Percentiles rank a stretch among this genome's conserved stretches.
Conservation (phyloP, 1,140 invertebrate species). For the Orchesella cincta region DNA sequence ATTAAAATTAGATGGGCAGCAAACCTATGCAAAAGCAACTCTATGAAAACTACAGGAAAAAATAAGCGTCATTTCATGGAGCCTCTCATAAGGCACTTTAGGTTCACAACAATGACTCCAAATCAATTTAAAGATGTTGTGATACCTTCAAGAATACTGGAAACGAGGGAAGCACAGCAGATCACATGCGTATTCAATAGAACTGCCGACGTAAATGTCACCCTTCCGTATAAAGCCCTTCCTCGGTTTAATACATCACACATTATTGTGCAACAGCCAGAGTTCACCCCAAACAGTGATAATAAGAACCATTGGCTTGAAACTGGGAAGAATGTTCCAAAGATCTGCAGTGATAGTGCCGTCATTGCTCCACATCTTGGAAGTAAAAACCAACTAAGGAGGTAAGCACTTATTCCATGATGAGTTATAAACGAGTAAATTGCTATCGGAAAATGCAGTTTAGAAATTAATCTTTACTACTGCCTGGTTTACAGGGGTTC, state of each 20-base stretch:
- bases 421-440: no score
- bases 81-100: conserved; percentile 39
- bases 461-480: no score
- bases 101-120: conserved; percentile 36
- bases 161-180: conserved; percentile 38
- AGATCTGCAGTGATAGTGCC: neutral
- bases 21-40: conserved; percentile 31
- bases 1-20: conserved; percentile 41
- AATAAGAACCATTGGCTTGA: neutral
- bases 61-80: conserved; percentile 45
- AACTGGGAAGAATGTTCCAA: neutral
- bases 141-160: conserved; percentile 38
- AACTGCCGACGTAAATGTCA: neutral
- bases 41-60: conserved; percentile 37
- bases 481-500: neutral
- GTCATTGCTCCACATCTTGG: neutral
- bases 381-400: no score
- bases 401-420: no score
- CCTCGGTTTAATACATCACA: neutral
- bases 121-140: conserved; percentile 33
- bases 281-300: neutral
- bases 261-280: no score
- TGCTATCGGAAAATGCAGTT: no score
- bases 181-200: neutral
- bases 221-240: neutral